Base-by-base conservation (phyloP, 2,888 invertebrate genomes). In the Beris chalybata region DNA sequence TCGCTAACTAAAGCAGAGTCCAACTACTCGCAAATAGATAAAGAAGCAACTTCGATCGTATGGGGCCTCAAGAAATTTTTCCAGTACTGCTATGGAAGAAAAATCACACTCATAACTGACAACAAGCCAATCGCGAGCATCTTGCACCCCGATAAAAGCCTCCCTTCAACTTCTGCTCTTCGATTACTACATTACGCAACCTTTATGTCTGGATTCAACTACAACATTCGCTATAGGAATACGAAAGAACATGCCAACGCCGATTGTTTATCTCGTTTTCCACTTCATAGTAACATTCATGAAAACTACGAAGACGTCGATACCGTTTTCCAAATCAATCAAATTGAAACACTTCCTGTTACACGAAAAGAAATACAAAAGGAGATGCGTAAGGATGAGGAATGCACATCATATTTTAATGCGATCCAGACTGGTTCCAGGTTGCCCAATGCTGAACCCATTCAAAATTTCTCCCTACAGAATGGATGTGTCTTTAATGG, bases 121-220 rank as follows among this genome's bases (percentile, higher is more conserved):
- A 73, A 77, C 65, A 71, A 75, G 59, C 77, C 80, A 1, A 53
- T 71, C 13, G 15, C 66, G 3, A 67, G 70, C 68, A 75, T 76
- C 50, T 75, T 75, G 67, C 71, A 72, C 69, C 50, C 61, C 0
- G 61, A 61, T n/a, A 67, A 66, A 22, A 54, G 55, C 0, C 47
- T 70, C 3, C 70, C 71, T 12, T 43, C 48, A 7, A 68, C 68
- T 48, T 32, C 68, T 5, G 71, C 71, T 11, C 38, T 61, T 43
- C 38, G 72, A 22, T 47, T 71, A 15, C 70, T 69, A n/a, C 59
- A 67, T 6, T 72, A 68, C 58, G 69, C 67, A 3, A 48, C 69
- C 7, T 70, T 71, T 5, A 50, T 73, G 13, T 29, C 55, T 0
- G 67, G 57, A 1, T 73, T 68, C 29, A 53, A 71, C 53, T 70